phyloP scores from a whole-genome alignment of 1,140 invertebrate species.

The Brachionus manjavacas region DNA sequence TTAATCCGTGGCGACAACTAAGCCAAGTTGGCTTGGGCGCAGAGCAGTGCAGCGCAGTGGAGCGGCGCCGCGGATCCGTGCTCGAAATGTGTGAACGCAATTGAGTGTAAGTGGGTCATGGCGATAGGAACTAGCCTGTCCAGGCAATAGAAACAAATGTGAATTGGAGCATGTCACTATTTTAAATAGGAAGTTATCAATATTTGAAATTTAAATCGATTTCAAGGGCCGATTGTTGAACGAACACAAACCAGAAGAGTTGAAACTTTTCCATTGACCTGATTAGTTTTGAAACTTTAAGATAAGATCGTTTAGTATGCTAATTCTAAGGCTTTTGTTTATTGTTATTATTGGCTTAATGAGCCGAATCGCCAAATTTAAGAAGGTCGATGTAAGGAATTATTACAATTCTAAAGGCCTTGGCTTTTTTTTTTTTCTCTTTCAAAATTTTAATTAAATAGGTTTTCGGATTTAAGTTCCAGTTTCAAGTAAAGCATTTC shows the following conservation, averaged over 20 bases:
- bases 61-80: too few species aligned
- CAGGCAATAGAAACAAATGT: not conserved
- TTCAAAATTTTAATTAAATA: conserved; percentile 10
- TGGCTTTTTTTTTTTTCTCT: not conserved
- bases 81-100: not conserved
- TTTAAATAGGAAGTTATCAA: conserved; percentile 16
- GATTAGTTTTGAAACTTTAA: conserved; percentile 31
- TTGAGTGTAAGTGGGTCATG: not conserved
- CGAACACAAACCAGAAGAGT: conserved; percentile 28
- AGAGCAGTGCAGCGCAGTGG: not conserved
- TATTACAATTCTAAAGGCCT: conserved; percentile 3
- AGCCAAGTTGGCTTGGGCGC: not conserved
- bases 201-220: conserved; percentile 25
- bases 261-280: conserved; percentile 25
- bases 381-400: not conserved
- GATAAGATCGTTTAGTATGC: conserved; percentile 31
- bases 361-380: conserved; percentile 26
- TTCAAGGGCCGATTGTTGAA: conserved; percentile 6
- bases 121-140: not conserved
- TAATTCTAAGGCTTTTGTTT: conserved; percentile 11
- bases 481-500: not conserved
- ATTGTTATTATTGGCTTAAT: conserved; percentile 38
- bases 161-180: conserved; percentile 12
- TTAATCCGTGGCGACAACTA: too few species aligned
- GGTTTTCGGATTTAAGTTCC: conserved; percentile 3